phyloP scores from a whole-genome alignment of 2,113 vertebrate genomes.

The Nematolebias whitei region DNA sequence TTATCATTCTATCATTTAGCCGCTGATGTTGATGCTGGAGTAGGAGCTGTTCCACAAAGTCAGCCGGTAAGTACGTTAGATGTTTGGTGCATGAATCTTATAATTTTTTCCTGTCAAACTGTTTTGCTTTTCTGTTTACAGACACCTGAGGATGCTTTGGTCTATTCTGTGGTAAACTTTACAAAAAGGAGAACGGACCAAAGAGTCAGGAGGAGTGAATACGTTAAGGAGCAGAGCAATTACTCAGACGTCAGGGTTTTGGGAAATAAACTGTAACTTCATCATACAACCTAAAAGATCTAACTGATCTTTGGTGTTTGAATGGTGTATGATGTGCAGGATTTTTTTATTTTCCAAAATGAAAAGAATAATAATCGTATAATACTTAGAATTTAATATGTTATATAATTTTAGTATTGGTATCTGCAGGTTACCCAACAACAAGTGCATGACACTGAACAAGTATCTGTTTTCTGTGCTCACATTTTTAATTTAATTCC shows the following conservation, averaged over 20 bases:
- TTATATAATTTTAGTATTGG: no score
- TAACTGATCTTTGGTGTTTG: background rate
- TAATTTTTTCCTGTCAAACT: accelerated
- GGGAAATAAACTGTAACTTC: accelerated
- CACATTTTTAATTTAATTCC: no score
- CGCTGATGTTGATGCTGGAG: background rate
- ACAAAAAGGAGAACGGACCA: accelerated
- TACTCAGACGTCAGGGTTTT: background rate
- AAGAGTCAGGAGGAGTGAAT: background rate
- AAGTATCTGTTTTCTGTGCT: no score
- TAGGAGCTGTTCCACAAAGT: background rate
- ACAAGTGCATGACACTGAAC: no score
- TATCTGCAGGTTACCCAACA: no score
- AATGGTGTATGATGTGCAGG: background rate
- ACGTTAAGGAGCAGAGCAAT: background rate
- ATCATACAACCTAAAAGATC: background rate
- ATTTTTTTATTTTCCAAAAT: no score
- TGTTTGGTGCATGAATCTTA: accelerated
- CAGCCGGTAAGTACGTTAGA: constrained; percentile 11
- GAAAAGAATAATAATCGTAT: no score
- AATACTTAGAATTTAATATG: no score
- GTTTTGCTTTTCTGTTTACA: background rate
- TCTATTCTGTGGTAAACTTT: constrained; percentile 34
- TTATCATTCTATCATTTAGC: background rate
- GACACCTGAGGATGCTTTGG: background rate